Base-by-base conservation (phyloP, 2,113 vertebrate species). In the Oxyruncus cristatus region DNA sequence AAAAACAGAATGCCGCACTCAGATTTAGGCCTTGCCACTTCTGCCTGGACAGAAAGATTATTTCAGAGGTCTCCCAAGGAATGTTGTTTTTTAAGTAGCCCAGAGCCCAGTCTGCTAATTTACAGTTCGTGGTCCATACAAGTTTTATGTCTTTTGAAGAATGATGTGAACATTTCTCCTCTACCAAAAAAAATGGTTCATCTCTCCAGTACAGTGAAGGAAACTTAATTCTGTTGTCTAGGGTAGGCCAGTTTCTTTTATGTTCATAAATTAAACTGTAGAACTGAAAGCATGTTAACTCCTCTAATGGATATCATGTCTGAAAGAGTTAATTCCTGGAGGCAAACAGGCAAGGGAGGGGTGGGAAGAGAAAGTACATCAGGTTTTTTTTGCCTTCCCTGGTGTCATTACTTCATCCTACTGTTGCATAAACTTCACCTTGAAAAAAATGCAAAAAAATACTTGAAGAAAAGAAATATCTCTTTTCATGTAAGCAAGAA, bases 121-220 rank as follows among this genome's bases (percentile, higher is more conserved):
- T 46, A 28, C 28, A 33, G 17, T 59, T 90, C 77, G 23, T 70
- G 7, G 14, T 85, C n/a, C 0, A 0, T 82, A 4, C 0, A 7
- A 76, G 11, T 65, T 88, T 66, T 73, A 17, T 28, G 8, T 58
- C 12, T 68, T 63, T 76, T 74, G 49, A 70, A 61, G 26, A 88
- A 27, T 0, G 2, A 14, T 44, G 17, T 1, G 7, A 87, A 53
- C 6, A 3, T 66, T 87, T 79, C 14, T 62, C 10, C 8, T 50
- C 22, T 66, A 19, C n/a, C 4, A 28, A 35, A 80, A 85, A 49
- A 30, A 59, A 32, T 1, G 1, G 24, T 55, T 88, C 0, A 0
- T 58, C 23, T 76, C 44, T 20, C 12, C 21, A 72, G 4, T 4
- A 78, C 22, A 37, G 24, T 62, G 70, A 58, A 70, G 20, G 39